Conservation (phyloP, 2,113 vertebrate species). For the Sapajus apella region DNA sequence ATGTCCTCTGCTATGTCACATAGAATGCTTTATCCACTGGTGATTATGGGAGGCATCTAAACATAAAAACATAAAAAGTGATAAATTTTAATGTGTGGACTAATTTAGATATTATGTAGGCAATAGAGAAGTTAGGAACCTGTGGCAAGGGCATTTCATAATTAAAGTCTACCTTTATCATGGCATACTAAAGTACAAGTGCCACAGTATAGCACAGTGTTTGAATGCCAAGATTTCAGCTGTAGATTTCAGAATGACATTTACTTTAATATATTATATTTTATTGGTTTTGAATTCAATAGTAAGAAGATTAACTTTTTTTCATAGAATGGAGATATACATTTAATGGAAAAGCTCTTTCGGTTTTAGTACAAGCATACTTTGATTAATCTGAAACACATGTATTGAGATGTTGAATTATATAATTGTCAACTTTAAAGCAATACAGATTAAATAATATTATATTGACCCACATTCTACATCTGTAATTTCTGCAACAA, state of each 20-base stretch:
- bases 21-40: neutral
- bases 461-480: neutral
- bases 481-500: neutral
- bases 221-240: neutral
- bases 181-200: neutral
- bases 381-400: neutral
- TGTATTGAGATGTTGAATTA: neutral
- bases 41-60: neutral
- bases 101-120: slow-evolving; percentile 13
- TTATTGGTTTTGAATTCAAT: neutral
- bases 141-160: neutral
- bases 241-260: neutral
- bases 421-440: neutral
- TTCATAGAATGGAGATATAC: neutral
- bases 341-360: neutral
- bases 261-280: neutral
- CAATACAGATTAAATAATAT: neutral
- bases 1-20: neutral
- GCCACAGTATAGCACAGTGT: neutral
- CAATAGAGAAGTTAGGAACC: neutral
- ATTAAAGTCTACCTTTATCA: neutral
- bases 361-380: neutral
- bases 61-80: neutral
- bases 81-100: neutral
- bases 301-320: neutral